Evolutionary conservation across 1,140 invertebrate species (phyloP), one percentile per base, ranked within the genome.

Genomic region (Drosophila tani): DNA sequence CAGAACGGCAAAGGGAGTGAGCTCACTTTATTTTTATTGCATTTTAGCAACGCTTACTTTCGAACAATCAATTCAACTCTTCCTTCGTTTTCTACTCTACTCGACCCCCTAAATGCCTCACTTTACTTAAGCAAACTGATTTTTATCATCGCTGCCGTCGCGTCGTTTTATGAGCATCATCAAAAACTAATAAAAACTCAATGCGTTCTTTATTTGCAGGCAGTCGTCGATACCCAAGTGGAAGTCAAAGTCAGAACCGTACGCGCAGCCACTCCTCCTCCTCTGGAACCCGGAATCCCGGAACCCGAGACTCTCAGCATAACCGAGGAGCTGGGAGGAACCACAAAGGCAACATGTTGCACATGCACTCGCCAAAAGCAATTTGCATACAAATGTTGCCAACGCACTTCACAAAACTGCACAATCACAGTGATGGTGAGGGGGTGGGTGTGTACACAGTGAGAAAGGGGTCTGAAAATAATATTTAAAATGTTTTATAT

Each of bases 171-270:
- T 88, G 85, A 81, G 79, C 85, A 90, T 88, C 85, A 88, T 88
- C 85, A 88, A 88, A 88, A 88, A 88, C 85, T 88, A 88, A 88
- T 88, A 88, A 88, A 88, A 88, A 90, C 81, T 90, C 85, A 85
- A 88, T 88, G 85, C 85, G 85, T 85, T 88, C 82, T 88, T 88
- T 88, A 88, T 88, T 88, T 88, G 84, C 84, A 88, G 84, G 77
- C 83, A 85, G 75, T 56, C 79, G 62, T 63, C 79, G 62, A 71
- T 55, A 55, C 32, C 53, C 53, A 24, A 76, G 50, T 57, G 24
- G 45, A 47, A 55, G 49, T 35, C 35, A 55, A 66, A 66, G 46
- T 38, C 68, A 47, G 51, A 76, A 40, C 53, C 53, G 64, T 67
- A n/a, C 41, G n/a, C 41, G n/a, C 17, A 17, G 15, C 17, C 15